Conservation (phyloP, 2,113 vertebrate species). For the Hucho hucho region DNA sequence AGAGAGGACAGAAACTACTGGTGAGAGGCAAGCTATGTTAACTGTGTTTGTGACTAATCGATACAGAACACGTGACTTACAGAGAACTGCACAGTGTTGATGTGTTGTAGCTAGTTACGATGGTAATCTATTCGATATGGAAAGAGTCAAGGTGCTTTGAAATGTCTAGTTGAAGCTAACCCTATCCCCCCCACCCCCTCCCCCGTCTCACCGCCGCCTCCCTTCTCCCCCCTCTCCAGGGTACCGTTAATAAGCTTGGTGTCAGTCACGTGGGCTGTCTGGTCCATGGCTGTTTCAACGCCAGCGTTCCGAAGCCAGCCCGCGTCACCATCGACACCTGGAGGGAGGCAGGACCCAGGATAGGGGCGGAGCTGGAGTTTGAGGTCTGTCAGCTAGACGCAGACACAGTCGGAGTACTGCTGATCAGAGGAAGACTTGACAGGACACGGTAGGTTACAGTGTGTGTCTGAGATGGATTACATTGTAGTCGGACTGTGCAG, state of each 20-base stretch:
- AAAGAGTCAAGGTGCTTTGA: no score
- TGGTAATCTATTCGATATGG: no score
- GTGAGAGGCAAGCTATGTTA: conserved; percentile 64
- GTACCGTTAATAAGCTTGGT: conserved; percentile 90
- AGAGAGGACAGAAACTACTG: conserved; percentile 80
- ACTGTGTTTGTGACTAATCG: no score
- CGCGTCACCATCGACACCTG: conserved; percentile 79
- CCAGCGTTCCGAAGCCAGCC: conserved; percentile 86
- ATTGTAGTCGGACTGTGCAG: no score
- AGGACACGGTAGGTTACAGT: conserved; percentile 72
- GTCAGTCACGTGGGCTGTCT: conserved; percentile 89
- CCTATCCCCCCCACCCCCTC: background rate
- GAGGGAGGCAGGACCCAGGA: conserved; percentile 77
- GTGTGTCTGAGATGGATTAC: conserved; percentile 7
- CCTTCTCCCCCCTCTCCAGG: conserved; percentile 64
- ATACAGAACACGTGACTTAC: background rate
- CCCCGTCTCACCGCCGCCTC: background rate
- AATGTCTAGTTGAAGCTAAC: background rate
- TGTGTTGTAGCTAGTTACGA: no score
- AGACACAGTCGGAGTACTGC: conserved; percentile 86
- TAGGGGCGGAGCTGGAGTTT: conserved; percentile 86
- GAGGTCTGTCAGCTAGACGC: conserved; percentile 86
- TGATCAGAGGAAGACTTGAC: conserved; percentile 84
- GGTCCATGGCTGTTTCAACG: conserved; percentile 95
- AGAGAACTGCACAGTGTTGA: no score